Evolutionary conservation across 2,113 vertebrate genomes (phyloP), one percentile per base, ranked within the genome.

Genomic region (Hipposideros armiger): DNA sequence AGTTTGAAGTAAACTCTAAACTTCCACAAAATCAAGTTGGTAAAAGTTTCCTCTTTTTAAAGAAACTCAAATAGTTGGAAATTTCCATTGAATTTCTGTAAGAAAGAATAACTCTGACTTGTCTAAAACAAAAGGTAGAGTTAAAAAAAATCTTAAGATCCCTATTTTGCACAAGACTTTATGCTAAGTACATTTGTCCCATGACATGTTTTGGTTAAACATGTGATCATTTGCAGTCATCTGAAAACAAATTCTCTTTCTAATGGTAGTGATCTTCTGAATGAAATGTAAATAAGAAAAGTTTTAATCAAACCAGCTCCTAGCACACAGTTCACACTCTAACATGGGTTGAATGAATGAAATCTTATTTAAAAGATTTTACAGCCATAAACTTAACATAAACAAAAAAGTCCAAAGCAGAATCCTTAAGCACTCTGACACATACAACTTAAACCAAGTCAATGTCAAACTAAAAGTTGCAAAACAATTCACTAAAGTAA

Each of bases 1-100:
- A 96, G 62, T 93, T 94, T 82, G 16, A 92, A 97, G 73, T 78
- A 96, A 96, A 96, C 40, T 78, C 42, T 90, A 96, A 95, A 96
- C 58, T 96, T 96, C 58, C 81, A 91, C 77, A 73, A 92, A 76
- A 77, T 40, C 36, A 83, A 82, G 89, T 54, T 94, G 60, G 60
- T 54, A 90, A 66, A 89, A 74, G 36, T 60, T 94, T 91, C 88
- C 81, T 94, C 82, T 91, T 95, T 96, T 93, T 72, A 64, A 96
- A 95, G 36, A 91, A 93, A 69, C 30, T 11, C 36, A 88, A 88
- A 82, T 28, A 58, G 22, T 50, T 84, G 92, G 30, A 97, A 96
- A 81, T 73, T 74, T 94, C 56, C 78, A 85, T 1, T 76, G 10
- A 92, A 40, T 89, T 89, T 78, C 32, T 84, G 20, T 56, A 73